These are phyloP conservation scores for Upupa epops DNA, from an alignment of 2,113 vertebrate species.

Conservation along the genomic window DNA sequence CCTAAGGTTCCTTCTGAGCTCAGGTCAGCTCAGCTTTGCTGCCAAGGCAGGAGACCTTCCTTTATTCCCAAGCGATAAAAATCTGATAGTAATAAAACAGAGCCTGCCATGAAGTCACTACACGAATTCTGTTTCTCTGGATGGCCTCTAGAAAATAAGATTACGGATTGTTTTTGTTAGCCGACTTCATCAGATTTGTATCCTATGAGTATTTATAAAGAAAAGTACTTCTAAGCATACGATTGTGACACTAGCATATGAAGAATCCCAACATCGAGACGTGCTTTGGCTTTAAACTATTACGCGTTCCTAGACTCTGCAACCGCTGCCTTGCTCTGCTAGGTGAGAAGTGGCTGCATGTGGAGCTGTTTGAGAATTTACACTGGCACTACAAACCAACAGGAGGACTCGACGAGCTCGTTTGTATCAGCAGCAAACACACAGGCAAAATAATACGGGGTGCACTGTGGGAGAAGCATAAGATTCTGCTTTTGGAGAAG, in stretches of 20 bases:
- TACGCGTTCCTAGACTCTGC: not conserved
- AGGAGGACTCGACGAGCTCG: not conserved
- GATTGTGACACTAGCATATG: not conserved
- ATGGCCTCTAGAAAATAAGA: conserved; percentile 17
- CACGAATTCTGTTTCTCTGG: conserved; percentile 20
- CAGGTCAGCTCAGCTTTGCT: not conserved
- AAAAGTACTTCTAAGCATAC: not conserved
- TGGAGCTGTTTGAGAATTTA: conserved; percentile 1
- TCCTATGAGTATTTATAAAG: not conserved
- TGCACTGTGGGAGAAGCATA: not conserved
- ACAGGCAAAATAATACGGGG: not conserved
- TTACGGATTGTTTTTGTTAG: conserved; percentile 25
- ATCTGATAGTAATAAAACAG: conserved; percentile 14
- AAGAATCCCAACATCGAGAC: not conserved
- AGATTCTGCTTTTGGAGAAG: not conserved
- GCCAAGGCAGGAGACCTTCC: not conserved
- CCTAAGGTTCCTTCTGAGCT: conserved; percentile 11
- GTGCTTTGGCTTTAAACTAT: not conserved
- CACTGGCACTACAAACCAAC: not conserved
- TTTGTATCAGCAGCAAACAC: not conserved
- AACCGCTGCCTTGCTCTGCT: not conserved
- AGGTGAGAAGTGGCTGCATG: not conserved
- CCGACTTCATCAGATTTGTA: not conserved
- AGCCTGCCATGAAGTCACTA: not conserved
- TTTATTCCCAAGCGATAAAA: not conserved